phyloP scores from a whole-genome alignment of 1,140 invertebrate species.

The Penaeus japonicus region DNA sequence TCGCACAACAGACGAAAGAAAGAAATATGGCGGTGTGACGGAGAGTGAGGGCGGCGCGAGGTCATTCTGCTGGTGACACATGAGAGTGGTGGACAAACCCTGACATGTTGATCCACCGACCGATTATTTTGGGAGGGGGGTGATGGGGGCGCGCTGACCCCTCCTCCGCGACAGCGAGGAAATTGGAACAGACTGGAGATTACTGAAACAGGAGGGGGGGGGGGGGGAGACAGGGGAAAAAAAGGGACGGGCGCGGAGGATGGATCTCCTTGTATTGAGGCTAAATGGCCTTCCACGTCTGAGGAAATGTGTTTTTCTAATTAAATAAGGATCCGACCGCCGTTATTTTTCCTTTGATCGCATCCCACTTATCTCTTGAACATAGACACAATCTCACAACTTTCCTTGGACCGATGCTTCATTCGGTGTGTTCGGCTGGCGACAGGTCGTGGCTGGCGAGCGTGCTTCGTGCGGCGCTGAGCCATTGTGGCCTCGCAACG shows the following conservation, averaged over 20 bases:
- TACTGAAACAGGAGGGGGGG: slow-evolving; percentile 28
- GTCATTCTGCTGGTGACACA: slow-evolving; percentile 41
- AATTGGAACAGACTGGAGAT: slow-evolving; percentile 45
- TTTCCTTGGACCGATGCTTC: too few species aligned
- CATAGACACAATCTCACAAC: too few species aligned
- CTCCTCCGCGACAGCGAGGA: slow-evolving; percentile 16
- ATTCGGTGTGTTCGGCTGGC: too few species aligned
- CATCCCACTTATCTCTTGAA: too few species aligned
- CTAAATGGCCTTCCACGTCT: too few species aligned
- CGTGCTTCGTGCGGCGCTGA: too few species aligned
- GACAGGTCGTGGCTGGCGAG: too few species aligned
- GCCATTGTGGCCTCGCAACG: too few species aligned
- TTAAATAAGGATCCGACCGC: too few species aligned
- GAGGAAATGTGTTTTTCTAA: too few species aligned
- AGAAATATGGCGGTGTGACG: slow-evolving; percentile 29
- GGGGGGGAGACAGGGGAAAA: background rate
- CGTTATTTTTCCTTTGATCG: too few species aligned
- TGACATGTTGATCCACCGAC: slow-evolving; percentile 49
- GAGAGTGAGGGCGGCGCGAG: slow-evolving; percentile 20
- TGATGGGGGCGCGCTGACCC: background rate
- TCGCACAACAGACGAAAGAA: background rate
- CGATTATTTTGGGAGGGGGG: slow-evolving; percentile 43
- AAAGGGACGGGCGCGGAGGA: background rate
- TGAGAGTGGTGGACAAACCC: slow-evolving; percentile 22
- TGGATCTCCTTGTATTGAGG: too few species aligned